Base-by-base conservation (phyloP, 2,888 invertebrate species). In the Andrena marginata region DNA sequence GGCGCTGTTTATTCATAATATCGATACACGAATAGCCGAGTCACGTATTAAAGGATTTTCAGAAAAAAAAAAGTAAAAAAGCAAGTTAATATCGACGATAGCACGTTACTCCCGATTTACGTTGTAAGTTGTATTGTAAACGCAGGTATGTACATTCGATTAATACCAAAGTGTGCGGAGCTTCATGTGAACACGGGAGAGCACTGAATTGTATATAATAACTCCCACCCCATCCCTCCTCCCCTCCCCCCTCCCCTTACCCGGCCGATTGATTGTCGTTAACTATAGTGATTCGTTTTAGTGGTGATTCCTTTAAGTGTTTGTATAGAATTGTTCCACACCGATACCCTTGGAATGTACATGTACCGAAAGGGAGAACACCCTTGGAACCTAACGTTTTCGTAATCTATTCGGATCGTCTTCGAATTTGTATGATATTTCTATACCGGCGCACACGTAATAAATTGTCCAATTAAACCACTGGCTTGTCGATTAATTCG, bases 341-440 rank as follows among this genome's bases (percentile, higher is more conserved):
- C 73, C 83, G 80, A 82, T 90, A 87, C 79, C 85, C 84, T 81
- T 89, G 90, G 79, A 86, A 80, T 72, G 71, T 86, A 86, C 79
- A 87, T 85, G 87, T 83, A 84, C 68, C 74, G 74, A 84, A 62
- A 81, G 29, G 77, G 54, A 56, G 51, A 82, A 74, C 72, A 76
- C 78, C 78, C 86, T 87, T 42, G 13, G 87, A 85, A 85, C 84
- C 85, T 90, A 86, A 85, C 78, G 86, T 91, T 90, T 80, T 88
- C 89, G 82, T 89, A 88, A 90, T 86, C 87, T 78, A 71, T 85
- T 89, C 84, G 79, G 88, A 82, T 78, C 76, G 86, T 91, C 87
- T 89, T 89, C 89, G 89, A 89, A 91, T 93, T 93, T 93, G 92
- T 93, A 93, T 92, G 77, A 93, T 93, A 93, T 93, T 93, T 93